These are phyloP conservation scores for Spea hammondii DNA, from an alignment of 2,797 vertebrate species.

Conservation along the genomic window DNA sequence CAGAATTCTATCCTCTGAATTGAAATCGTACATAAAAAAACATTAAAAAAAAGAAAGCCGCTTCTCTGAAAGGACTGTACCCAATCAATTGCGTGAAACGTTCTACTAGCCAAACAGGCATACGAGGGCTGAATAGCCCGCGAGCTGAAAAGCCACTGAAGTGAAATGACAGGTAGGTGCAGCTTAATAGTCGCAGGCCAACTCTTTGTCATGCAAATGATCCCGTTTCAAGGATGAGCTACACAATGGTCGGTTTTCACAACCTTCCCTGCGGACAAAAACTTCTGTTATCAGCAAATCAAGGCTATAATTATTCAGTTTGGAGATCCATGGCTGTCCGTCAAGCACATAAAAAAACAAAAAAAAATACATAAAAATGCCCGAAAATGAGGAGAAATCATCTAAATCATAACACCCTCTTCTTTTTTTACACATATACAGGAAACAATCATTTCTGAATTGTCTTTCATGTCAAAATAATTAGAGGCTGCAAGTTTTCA, in stretches of 20 bases:
- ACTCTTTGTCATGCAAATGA: slow-evolving; percentile 28
- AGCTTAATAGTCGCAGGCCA: too few relatives aligned
- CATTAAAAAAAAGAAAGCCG: not conserved
- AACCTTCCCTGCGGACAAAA: not conserved
- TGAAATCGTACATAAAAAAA: not conserved
- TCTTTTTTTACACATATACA: too few relatives aligned
- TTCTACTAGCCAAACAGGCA: not conserved
- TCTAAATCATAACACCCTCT: not conserved
- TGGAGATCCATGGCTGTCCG: not conserved
- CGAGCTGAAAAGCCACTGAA: not conserved
- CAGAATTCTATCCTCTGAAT: too few relatives aligned
- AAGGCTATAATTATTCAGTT: slow-evolving; percentile 16
- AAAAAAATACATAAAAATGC: not conserved
- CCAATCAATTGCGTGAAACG: not conserved
- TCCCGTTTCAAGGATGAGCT: slow-evolving; percentile 15
- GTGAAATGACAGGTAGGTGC: slow-evolving; percentile 19
- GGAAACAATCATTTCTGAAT: too few relatives aligned
- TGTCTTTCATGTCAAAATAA: too few relatives aligned
- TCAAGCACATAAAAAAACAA: not conserved
- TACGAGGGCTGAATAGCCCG: not conserved
- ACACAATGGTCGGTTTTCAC: slow-evolving; percentile 27
- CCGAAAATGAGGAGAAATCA: not conserved
- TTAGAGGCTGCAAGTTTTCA: too few relatives aligned
- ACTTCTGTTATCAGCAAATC: slow-evolving; percentile 28
- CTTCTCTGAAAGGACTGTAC: slow-evolving; percentile 1